Evolutionary conservation across 37 sponge, comb jelly and placozoan species (phyloP).

Genomic region (Lycopodina hypogea): DNA sequence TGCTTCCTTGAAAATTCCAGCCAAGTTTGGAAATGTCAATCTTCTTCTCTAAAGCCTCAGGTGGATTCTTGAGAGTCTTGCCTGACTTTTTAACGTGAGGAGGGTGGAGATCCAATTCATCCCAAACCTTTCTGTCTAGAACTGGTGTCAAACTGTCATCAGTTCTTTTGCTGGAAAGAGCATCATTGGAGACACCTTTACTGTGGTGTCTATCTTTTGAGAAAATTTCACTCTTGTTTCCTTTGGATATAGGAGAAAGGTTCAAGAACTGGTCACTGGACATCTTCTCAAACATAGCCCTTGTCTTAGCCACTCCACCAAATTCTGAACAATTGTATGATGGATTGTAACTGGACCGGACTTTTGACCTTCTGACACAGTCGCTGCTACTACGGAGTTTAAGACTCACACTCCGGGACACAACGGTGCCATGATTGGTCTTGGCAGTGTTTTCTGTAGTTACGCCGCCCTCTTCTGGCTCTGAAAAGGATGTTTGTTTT

Average conservation of each 20-base stretch:
- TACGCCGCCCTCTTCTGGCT: no score
- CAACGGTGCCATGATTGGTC: no score
- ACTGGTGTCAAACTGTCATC: neutral
- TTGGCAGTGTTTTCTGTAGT: no score
- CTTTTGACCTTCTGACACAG: no score
- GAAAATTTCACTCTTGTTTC: neutral
- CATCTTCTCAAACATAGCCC: neutral
- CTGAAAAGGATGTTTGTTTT: no score
- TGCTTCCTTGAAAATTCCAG: neutral
- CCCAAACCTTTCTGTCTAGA: neutral
- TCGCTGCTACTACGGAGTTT: no score
- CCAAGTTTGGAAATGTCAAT: neutral
- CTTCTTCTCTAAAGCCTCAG: neutral
- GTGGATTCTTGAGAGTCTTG: neutral
- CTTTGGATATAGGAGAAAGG: no score
- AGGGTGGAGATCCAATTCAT: neutral
- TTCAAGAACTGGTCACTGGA: neutral
- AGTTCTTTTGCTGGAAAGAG: constrained; percentile 7
- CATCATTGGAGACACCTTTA: neutral
- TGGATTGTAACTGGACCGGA: no score
- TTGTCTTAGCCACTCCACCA: neutral
- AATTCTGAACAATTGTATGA: no score
- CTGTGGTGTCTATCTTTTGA: constrained; percentile 1
- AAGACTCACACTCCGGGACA: no score
- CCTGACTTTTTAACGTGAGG: neutral